Evolutionary conservation across 2,113 vertebrate species (phyloP).

Genomic region (Albula glossodonta): DNA sequence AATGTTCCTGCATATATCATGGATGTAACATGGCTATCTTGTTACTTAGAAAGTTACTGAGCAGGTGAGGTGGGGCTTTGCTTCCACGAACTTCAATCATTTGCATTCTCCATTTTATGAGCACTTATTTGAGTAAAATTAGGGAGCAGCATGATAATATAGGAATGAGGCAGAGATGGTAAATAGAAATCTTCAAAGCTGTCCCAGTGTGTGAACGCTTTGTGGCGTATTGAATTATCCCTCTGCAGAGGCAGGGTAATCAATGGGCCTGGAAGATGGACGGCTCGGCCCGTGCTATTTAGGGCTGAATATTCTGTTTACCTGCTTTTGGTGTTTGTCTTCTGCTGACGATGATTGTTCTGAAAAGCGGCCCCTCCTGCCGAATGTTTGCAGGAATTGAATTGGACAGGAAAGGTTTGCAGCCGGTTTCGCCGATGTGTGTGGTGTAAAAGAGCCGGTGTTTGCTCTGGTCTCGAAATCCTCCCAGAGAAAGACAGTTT

Average conservation of each 20-base stretch:
- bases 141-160: no score
- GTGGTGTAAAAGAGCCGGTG: background rate
- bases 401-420: background rate
- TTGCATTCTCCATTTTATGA: no score
- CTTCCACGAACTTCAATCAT: no score
- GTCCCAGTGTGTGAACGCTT: background rate
- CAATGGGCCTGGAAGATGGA: background rate
- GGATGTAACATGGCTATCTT: no score
- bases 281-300: background rate
- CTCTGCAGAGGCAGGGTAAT: background rate
- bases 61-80: no score
- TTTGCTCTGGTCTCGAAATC: background rate
- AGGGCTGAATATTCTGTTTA: background rate
- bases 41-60: no score
- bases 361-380: background rate
- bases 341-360: background rate
- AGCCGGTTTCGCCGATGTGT: background rate
- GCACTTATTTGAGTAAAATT: no score
- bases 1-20: no score
- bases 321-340: background rate
- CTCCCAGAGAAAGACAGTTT: background rate
- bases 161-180: no score
- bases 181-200: background rate
- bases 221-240: background rate
- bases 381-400: background rate